Conservation (phyloP, 2,888 invertebrate genomes). For the Drosophila mettleri region DNA sequence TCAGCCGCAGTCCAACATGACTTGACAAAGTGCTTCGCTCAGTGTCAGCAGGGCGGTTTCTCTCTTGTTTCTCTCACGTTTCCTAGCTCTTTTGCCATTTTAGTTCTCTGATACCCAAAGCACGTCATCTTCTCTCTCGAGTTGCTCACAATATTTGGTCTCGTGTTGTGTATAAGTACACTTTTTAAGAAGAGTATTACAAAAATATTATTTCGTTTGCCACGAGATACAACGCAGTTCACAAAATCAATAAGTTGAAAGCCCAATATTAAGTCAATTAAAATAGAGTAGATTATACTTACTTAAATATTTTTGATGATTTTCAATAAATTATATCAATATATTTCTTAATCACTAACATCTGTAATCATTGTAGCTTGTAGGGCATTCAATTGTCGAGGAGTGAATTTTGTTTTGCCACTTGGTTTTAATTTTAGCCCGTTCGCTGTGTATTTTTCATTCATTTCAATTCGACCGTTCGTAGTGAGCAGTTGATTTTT, state of each 20-base stretch:
- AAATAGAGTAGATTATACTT: neutral
- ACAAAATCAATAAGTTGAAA: neutral
- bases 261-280: neutral
- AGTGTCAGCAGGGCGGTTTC: conserved; percentile 41
- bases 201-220: conserved; percentile 22
- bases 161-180: conserved; percentile 45
- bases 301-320: too few relatives aligned
- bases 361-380: neutral
- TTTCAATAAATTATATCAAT: too few relatives aligned
- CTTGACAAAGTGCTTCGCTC: conserved; percentile 39
- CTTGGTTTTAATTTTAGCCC: conserved; percentile 82
- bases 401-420: neutral
- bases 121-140: conserved; percentile 50
- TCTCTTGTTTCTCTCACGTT: conserved; percentile 42
- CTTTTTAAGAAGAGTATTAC: conserved; percentile 19
- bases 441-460: conserved; percentile 76
- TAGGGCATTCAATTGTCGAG: conserved; percentile 25
- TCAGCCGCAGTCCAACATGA: conserved; percentile 55
- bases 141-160: conserved; percentile 41
- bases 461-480: conserved; percentile 83
- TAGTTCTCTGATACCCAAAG: conserved; percentile 35
- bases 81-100: conserved; percentile 51
- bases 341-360: neutral
- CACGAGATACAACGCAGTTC: neutral
- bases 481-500: conserved; percentile 51